A percentile compares a stretch with the other conserved stretches of the same genome.
phyloP scores from a whole-genome alignment of 1,140 invertebrate species.

The Brachionus paranguensis region DNA sequence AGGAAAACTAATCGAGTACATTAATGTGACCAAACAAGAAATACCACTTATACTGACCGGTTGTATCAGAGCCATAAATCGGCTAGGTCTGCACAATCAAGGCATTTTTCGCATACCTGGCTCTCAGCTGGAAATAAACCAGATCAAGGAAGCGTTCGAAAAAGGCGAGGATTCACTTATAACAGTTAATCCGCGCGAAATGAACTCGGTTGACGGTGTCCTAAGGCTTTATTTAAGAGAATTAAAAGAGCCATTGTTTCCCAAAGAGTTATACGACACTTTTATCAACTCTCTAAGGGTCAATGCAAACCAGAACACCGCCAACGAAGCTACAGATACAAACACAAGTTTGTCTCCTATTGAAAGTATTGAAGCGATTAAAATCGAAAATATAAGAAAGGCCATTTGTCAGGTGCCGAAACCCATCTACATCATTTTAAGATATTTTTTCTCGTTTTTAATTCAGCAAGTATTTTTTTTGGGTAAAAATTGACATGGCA shows the following conservation, averaged over 20 bases:
- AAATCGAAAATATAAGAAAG: constrained; percentile 18
- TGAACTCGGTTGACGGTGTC: constrained; percentile 87
- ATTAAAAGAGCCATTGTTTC: constrained; percentile 82
- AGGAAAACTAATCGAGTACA: constrained; percentile 81
- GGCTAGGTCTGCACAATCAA: constrained; percentile 70
- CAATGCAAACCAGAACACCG: not conserved
- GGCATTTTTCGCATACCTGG: constrained; percentile 91
- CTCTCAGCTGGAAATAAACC: constrained; percentile 89
- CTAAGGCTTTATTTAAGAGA: constrained; percentile 86
- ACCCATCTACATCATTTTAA: constrained; percentile 76
- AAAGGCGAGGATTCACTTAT: constrained; percentile 81
- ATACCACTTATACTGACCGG: constrained; percentile 82
- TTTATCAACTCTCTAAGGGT: constrained; percentile 65
- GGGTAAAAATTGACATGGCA: not conserved
- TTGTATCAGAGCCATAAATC: constrained; percentile 83
- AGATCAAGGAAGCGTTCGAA: constrained; percentile 84
- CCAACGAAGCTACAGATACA: not conserved
- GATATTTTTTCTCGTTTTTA: constrained; percentile 90
- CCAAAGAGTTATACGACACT: constrained; percentile 84
- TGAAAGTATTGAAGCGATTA: constrained; percentile 29
- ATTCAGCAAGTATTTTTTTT: constrained; percentile 70
- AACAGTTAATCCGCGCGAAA: constrained; percentile 83
- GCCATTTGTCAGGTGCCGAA: constrained; percentile 66
- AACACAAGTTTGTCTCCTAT: not conserved
- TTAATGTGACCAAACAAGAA: constrained; percentile 72